Percentiles rank a stretch among this genome's conserved stretches.
Evolutionary conservation across 37 sponge, comb jelly and placozoan genomes (phyloP).

Genomic region (Chondrosia reniformis): DNA sequence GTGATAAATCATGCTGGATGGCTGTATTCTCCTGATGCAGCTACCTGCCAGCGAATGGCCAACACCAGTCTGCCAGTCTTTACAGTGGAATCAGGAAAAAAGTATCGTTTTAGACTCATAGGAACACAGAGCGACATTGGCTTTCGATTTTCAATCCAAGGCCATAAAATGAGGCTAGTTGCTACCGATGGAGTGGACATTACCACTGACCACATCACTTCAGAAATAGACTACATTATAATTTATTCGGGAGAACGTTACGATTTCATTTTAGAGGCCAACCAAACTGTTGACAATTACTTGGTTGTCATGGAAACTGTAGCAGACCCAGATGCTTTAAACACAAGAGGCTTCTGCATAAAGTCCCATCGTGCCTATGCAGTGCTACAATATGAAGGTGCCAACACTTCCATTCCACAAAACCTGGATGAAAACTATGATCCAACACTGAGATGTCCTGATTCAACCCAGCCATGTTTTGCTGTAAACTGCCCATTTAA

Average conservation of each 20-base stretch:
- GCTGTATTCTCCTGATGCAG: neutral
- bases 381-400: conserved; percentile 52
- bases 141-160: conserved; percentile 53
- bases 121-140: conserved; percentile 66
- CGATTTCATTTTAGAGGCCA: conserved; percentile 31
- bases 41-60: neutral
- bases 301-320: conserved; percentile 54
- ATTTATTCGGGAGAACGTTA: conserved; percentile 78
- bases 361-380: conserved; percentile 45
- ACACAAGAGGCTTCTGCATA: neutral
- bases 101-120: conserved; percentile 68
- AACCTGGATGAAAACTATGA: conserved; percentile 28
- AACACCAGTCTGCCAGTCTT: neutral
- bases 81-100: neutral
- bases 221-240: conserved; percentile 60
- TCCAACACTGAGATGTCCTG: neutral
- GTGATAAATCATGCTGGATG: conserved; percentile 71
- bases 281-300: conserved; percentile 25
- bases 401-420: neutral
- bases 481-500: conserved; percentile 63
- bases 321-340: neutral
- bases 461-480: neutral
- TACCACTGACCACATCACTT: neutral
- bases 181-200: conserved; percentile 60
- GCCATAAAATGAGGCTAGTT: conserved; percentile 54